Conservation (phyloP, 2,888 invertebrate species). For the Chymomyza fuscimana region DNA sequence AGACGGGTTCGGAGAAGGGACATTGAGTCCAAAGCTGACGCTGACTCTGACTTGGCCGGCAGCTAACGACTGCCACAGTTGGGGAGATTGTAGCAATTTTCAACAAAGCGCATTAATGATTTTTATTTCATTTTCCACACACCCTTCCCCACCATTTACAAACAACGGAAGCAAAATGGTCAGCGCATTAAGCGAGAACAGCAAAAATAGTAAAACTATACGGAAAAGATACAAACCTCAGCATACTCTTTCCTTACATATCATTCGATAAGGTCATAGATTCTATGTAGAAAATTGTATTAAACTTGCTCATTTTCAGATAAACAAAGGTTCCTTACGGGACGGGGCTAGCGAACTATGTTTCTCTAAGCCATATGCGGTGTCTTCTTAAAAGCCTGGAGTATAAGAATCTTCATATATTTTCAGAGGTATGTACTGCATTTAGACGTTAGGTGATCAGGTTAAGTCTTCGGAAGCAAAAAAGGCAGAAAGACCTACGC, state of each 20-base stretch:
- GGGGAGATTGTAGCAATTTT: constrained; percentile 36
- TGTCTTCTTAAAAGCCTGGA: too few species aligned
- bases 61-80: constrained; percentile 36
- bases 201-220: not conserved
- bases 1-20: constrained; percentile 9
- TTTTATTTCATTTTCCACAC: constrained; percentile 19
- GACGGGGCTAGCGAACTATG: too few species aligned
- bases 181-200: not conserved
- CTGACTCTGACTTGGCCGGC: constrained; percentile 23
- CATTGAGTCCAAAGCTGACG: constrained; percentile 5
- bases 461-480: too few species aligned
- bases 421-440: too few species aligned
- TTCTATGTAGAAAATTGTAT: too few species aligned
- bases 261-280: too few species aligned
- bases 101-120: constrained; percentile 45
- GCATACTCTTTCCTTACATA: not conserved
- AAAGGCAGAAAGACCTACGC: too few species aligned
- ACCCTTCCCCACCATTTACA: not conserved
- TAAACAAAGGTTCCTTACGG: too few species aligned
- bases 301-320: too few species aligned
- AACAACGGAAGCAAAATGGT: constrained; percentile 2
- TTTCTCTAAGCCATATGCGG: too few species aligned
- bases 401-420: too few species aligned
- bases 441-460: too few species aligned
- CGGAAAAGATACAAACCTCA: not conserved